phyloP scores from a whole-genome alignment of 1,140 invertebrate genomes.

The Sminthurides bifidus region DNA sequence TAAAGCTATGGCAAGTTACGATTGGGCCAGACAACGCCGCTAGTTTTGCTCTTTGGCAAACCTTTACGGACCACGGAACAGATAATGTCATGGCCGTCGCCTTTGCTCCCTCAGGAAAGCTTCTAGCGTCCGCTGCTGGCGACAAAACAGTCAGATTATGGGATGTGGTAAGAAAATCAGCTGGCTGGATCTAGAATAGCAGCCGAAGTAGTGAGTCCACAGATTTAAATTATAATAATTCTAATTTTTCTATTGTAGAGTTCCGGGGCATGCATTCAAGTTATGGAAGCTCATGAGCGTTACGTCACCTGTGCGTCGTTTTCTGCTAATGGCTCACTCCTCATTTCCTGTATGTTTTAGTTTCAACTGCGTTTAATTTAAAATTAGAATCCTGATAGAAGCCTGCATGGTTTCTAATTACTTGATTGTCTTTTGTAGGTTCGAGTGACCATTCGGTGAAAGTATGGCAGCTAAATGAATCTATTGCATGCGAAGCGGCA shows the following conservation, averaged over 20 bases:
- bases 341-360: constrained; percentile 47
- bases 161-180: constrained; percentile 43
- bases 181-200: background rate
- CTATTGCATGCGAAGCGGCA: constrained; percentile 24
- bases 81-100: constrained; percentile 40
- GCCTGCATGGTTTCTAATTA: background rate
- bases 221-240: constrained; percentile 1
- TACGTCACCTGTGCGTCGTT: constrained; percentile 63
- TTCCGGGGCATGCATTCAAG: constrained; percentile 38
- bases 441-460: constrained; percentile 59
- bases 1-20: constrained; percentile 56
- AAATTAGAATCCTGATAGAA: background rate
- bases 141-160: constrained; percentile 60
- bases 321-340: constrained; percentile 47
- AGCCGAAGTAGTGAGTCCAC: background rate
- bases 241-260: constrained; percentile 15
- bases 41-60: constrained; percentile 30
- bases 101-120: constrained; percentile 47
- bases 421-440: constrained; percentile 38
- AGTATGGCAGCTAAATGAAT: constrained; percentile 46
- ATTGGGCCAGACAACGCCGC: constrained; percentile 33
- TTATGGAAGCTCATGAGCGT: constrained; percentile 49
- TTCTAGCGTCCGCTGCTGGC: constrained; percentile 52
- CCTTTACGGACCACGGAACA: constrained; percentile 33
- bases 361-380: too few species aligned